These are phyloP conservation scores for Lanius collurio DNA, from an alignment of 2,113 vertebrate genomes.

Conservation along the genomic window DNA sequence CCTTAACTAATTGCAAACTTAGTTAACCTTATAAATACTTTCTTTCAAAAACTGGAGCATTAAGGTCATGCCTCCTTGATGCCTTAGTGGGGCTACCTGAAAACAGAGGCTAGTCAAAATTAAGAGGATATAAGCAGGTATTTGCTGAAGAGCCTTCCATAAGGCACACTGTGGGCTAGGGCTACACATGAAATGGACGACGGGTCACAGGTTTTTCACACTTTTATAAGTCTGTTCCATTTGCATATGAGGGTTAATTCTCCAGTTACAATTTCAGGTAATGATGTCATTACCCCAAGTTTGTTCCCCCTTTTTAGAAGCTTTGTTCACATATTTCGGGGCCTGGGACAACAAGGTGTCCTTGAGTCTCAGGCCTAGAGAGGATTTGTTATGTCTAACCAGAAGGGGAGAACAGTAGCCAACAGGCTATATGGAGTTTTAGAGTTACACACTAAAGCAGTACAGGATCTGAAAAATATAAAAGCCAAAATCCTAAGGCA, in stretches of 20 bases:
- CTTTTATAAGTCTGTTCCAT: neutral
- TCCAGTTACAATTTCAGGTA: neutral
- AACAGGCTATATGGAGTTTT: neutral
- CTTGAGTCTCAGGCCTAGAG: neutral
- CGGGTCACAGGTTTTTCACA: accelerated
- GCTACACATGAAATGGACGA: neutral
- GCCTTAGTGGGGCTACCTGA: neutral
- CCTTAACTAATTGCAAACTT: neutral
- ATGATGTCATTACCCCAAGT: neutral
- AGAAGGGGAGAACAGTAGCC: neutral
- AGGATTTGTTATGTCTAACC: neutral
- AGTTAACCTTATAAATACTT: neutral
- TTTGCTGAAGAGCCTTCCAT: neutral
- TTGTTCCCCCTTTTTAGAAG: neutral
- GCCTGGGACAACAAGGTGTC: neutral
- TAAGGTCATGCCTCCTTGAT: neutral
- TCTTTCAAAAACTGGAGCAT: neutral
- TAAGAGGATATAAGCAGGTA: neutral
- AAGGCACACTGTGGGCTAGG: neutral
- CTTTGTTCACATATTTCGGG: neutral
- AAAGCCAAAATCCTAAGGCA: neutral
- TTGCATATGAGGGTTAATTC: neutral
- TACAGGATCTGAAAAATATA: neutral
- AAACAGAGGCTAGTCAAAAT: neutral
- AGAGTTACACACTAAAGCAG: neutral